Percentiles rank a stretch among this genome's conserved stretches.
Conservation (phyloP, 2,888 invertebrate species). For the Thelaira solivaga region DNA sequence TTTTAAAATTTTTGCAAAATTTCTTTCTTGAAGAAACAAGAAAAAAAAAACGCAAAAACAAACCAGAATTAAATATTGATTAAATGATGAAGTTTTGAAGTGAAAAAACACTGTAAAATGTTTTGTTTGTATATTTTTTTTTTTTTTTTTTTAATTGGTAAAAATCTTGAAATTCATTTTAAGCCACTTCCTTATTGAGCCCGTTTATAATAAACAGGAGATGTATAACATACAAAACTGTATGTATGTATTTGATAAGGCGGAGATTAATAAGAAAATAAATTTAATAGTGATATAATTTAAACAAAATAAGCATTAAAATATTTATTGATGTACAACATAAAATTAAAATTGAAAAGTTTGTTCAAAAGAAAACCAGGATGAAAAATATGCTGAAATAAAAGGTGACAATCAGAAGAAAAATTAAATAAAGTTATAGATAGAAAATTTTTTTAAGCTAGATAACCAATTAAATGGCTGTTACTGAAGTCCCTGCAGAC, state of each 20-base stretch:
- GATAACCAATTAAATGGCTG: no score
- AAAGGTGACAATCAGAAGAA: background rate
- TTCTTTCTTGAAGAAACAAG: no score
- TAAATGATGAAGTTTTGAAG: background rate
- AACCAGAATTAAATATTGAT: slow-evolving; percentile 24
- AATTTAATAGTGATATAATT: slow-evolving; percentile 12
- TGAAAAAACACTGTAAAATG: background rate
- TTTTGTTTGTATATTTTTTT: background rate
- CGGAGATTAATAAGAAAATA: background rate
- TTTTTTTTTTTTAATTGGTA: background rate
- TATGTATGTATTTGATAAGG: background rate
- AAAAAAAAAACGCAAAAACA: no score
- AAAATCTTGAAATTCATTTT: slow-evolving; percentile 9
- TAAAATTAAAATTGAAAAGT: background rate
- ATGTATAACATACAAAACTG: background rate
- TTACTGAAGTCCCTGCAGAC: no score
- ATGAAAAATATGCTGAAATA: background rate
- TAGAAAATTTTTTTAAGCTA: no score
- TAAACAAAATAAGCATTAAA: background rate
- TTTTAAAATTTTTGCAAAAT: slow-evolving; percentile 31
- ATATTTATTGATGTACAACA: background rate
- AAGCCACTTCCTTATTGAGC: slow-evolving; percentile 39
- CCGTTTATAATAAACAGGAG: slow-evolving; percentile 5
- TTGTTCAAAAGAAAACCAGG: background rate
- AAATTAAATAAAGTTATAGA: background rate